phyloP scores from a whole-genome alignment of 2,888 invertebrate genomes.

The Bugulina stolonifera region DNA sequence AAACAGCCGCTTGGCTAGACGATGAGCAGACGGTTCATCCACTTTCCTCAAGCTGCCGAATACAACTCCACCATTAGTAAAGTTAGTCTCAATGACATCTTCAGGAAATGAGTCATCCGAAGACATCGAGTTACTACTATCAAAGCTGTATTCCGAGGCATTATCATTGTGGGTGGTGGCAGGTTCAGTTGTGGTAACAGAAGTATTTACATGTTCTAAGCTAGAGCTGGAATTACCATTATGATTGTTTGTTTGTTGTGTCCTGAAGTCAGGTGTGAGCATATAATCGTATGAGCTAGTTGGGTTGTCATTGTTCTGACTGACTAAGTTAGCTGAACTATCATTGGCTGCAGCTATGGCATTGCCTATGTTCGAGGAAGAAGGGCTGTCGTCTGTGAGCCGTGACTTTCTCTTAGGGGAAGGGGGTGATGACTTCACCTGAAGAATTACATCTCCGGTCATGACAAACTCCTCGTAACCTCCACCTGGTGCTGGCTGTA shows the following conservation, averaged over 20 bases:
- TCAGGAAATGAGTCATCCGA: neutral
- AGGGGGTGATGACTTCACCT: neutral
- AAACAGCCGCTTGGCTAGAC: conserved; percentile 83
- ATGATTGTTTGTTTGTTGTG: neutral
- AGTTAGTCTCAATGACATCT: neutral
- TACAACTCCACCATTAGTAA: neutral
- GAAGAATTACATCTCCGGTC: conserved; percentile 9
- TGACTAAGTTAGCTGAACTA: neutral
- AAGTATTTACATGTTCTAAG: neutral
- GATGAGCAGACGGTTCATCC: conserved; percentile 84
- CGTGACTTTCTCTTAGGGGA: neutral
- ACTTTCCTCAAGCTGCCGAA: conserved; percentile 53
- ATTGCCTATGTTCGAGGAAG: neutral
- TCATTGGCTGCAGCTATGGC: neutral
- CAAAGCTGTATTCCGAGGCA: too few relatives aligned
- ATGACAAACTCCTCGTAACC: conserved; percentile 11
- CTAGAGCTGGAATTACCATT: neutral
- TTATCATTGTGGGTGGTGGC: neutral
- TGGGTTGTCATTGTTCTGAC: neutral
- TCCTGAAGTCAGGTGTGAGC: neutral
- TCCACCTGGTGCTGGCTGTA: neutral
- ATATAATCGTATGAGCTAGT: neutral
- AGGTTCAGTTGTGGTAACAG: neutral
- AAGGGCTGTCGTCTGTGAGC: neutral
- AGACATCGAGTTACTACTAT: too few relatives aligned